phyloP scores from a whole-genome alignment of 2,797 vertebrate genomes.

The Telmatherina bonti region DNA sequence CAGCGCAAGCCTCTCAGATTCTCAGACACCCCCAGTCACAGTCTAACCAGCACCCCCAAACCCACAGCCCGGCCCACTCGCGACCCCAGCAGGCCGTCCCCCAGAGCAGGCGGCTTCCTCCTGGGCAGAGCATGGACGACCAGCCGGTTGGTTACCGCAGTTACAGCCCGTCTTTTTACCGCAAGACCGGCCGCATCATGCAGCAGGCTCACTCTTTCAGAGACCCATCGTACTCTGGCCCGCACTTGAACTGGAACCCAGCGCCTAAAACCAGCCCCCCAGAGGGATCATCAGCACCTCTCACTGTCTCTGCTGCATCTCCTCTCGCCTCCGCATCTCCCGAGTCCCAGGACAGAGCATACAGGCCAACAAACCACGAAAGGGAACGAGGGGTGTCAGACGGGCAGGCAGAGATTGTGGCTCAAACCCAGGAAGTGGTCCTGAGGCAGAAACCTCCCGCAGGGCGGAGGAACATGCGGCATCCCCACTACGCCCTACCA shows the following conservation, averaged over 20 bases:
- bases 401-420: slow-evolving; percentile 75
- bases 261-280: slow-evolving; percentile 79
- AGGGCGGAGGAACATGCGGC: slow-evolving; percentile 87
- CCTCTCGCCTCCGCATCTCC: slow-evolving; percentile 43
- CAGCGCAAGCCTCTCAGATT: slow-evolving; percentile 38
- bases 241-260: slow-evolving; percentile 83
- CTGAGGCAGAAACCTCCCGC: slow-evolving; percentile 94
- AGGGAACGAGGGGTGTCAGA: slow-evolving; percentile 77
- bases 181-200: slow-evolving; percentile 91
- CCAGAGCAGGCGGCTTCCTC: slow-evolving; percentile 76
- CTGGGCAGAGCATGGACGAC: slow-evolving; percentile 87
- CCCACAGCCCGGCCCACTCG: slow-evolving; percentile 37
- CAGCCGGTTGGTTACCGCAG: slow-evolving; percentile 95
- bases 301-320: slow-evolving; percentile 42
- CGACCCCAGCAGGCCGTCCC: slow-evolving; percentile 59
- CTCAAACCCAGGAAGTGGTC: slow-evolving; percentile 90
- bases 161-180: slow-evolving; percentile 97
- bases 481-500: slow-evolving; percentile 88
- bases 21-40: slow-evolving; percentile 61
- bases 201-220: slow-evolving; percentile 93
- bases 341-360: slow-evolving; percentile 78
- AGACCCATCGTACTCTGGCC: slow-evolving; percentile 91
- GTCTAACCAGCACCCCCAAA: slow-evolving; percentile 64
- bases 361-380: slow-evolving; percentile 84
- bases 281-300: slow-evolving; percentile 56